A percentile compares a stretch with the other conserved stretches of the same genome.
Evolutionary conservation across 2,113 vertebrate genomes (phyloP).

Genomic region (Gadus macrocephalus): DNA sequence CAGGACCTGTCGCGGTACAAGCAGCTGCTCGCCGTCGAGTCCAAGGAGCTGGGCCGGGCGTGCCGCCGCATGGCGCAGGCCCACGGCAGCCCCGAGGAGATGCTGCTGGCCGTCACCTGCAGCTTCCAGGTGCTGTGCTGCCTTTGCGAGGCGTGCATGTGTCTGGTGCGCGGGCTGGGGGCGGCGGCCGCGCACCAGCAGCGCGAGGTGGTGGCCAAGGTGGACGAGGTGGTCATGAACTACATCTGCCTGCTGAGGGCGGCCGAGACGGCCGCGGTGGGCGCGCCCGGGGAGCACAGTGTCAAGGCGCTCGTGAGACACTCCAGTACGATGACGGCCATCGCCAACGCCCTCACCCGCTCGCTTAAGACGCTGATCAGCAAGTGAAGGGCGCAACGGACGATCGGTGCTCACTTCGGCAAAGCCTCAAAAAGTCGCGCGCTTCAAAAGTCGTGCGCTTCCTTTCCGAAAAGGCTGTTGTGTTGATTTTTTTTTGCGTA

Average conservation of each 20-base stretch:
- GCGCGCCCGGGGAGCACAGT: constrained; percentile 80
- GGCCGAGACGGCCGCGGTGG: constrained; percentile 84
- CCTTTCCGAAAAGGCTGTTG: no score
- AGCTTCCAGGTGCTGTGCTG: constrained; percentile 98
- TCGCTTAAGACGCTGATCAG: constrained; percentile 99
- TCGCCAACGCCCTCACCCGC: constrained; percentile 96
- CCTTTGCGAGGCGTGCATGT: constrained; percentile 95
- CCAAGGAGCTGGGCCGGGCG: constrained; percentile 91
- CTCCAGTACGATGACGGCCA: constrained; percentile 92
- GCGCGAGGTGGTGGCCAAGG: constrained; percentile 91
- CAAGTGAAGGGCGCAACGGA: constrained; percentile 71
- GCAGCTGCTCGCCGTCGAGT: constrained; percentile 90
- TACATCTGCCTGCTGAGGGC: constrained; percentile 94
- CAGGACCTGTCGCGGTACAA: constrained; percentile 88
- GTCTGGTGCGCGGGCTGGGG: constrained; percentile 86
- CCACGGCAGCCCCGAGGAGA: constrained; percentile 89
- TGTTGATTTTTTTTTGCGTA: no score
- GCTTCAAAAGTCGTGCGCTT: no score
- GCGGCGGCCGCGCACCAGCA: constrained; percentile 80
- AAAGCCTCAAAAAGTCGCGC: no score
- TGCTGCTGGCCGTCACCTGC: constrained; percentile 90
- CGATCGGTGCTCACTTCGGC: no score
- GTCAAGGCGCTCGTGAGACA: constrained; percentile 89
- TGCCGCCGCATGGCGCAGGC: constrained; percentile 92
- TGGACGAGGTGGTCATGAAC: constrained; percentile 94